Percentiles rank a stretch among this genome's conserved stretches.
Conservation (phyloP, 64 coral and sea anemone genomes). For the Stylophora pistillata region DNA sequence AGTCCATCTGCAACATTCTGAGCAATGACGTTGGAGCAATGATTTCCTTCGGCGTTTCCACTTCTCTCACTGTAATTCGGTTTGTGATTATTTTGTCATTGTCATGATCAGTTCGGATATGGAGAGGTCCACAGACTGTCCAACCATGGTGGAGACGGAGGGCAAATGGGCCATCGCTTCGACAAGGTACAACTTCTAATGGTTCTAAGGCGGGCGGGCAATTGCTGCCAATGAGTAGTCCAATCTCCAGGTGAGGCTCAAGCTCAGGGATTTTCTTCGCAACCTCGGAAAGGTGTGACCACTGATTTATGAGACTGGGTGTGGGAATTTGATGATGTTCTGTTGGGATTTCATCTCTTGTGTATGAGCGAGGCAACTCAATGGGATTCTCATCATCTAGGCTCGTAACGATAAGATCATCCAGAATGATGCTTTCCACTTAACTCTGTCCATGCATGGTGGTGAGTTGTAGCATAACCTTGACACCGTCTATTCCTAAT, state of each 20-base stretch:
- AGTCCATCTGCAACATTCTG: slow-evolving; percentile 52
- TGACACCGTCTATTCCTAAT: slow-evolving; percentile 35
- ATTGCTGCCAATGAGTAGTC: slow-evolving; percentile 61
- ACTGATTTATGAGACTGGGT: slow-evolving; percentile 37
- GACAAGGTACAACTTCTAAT: slow-evolving; percentile 45
- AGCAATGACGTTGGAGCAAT: slow-evolving; percentile 24
- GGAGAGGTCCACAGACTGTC: slow-evolving; percentile 61
- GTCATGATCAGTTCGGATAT: neutral
- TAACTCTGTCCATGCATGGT: slow-evolving; percentile 65
- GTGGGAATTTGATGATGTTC: slow-evolving; percentile 56
- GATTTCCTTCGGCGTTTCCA: slow-evolving; percentile 38
- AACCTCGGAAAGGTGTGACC: slow-evolving; percentile 44
- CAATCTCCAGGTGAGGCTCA: slow-evolving; percentile 62
- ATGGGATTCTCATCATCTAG: slow-evolving; percentile 42
- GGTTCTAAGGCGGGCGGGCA: slow-evolving; percentile 44
- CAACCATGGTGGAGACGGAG: slow-evolving; percentile 58
- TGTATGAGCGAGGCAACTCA: slow-evolving; percentile 31
- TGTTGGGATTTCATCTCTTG: slow-evolving; percentile 62
- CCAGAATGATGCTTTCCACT: slow-evolving; percentile 24
- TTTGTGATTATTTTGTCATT: neutral
- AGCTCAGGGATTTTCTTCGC: slow-evolving; percentile 42
- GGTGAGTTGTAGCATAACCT: slow-evolving; percentile 40
- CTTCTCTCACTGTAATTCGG: slow-evolving; percentile 53
- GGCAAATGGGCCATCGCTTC: slow-evolving; percentile 57
- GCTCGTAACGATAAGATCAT: slow-evolving; percentile 41